These are phyloP conservation scores for Planococcus citri DNA, from an alignment of 1,140 invertebrate species.

Conservation along the genomic window DNA sequence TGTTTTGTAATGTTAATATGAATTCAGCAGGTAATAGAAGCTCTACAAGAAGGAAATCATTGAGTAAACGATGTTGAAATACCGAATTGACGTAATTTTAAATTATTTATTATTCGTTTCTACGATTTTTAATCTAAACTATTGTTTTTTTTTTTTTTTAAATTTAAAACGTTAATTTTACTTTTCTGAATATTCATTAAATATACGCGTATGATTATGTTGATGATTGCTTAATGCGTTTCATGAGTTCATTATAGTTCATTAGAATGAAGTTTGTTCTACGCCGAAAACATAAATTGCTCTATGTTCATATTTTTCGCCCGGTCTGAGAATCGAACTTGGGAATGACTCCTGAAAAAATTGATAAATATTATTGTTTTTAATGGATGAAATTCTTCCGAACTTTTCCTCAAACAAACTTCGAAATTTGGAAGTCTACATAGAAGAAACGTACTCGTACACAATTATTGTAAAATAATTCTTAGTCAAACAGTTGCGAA, in stretches of 20 bases:
- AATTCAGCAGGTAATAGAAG: not conserved
- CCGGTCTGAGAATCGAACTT: constrained; percentile 24
- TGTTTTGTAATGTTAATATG: not conserved
- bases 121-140: too few species aligned
- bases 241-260: too few species aligned
- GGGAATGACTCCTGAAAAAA: constrained; percentile 23
- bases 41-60: not conserved
- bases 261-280: too few species aligned
- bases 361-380: not conserved
- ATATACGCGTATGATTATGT: too few species aligned
- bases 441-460: too few species aligned
- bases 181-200: too few species aligned
- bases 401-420: not conserved
- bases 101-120: not conserved
- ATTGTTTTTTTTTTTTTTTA: not conserved
- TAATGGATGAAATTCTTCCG: not conserved
- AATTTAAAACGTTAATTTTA: not conserved
- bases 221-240: too few species aligned
- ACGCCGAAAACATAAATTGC: constrained; percentile 27
- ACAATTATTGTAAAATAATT: too few species aligned
- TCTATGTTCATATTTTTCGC: constrained; percentile 24
- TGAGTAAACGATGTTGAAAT: not conserved
- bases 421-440: too few species aligned
- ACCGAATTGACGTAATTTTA: too few species aligned
- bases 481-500: too few species aligned